phyloP scores from a whole-genome alignment of 2,888 invertebrate species.

The Sepioteuthis lessoniana region DNA sequence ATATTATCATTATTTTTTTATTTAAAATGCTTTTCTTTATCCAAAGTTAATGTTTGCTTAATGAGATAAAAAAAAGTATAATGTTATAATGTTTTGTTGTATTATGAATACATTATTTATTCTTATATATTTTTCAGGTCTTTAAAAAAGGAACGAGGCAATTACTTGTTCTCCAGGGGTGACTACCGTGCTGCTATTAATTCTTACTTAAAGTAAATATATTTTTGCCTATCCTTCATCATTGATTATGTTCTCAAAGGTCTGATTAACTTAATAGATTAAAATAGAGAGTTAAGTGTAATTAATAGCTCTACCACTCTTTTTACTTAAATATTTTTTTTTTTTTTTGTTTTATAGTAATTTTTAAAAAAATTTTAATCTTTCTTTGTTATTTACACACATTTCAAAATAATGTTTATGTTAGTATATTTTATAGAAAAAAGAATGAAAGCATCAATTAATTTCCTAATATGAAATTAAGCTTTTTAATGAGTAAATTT shows the following conservation, averaged over 20 bases:
- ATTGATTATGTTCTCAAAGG: neutral
- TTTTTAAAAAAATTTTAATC: no score
- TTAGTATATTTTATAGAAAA: no score
- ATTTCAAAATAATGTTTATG: no score
- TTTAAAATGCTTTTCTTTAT: neutral
- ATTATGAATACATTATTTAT: neutral
- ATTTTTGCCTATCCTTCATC: neutral
- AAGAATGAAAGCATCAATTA: no score
- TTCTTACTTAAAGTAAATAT: constrained; percentile 81
- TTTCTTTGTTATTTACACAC: no score
- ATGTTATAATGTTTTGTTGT: neutral
- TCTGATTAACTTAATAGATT: neutral
- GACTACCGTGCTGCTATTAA: constrained; percentile 89
- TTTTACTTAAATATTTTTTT: no score
- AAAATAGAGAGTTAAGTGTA: neutral
- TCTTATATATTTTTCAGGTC: constrained; percentile 50
- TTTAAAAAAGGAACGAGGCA: constrained; percentile 87
- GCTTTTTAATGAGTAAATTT: no score
- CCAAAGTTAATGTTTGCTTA: neutral
- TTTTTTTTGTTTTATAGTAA: no score
- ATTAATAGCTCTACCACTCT: no score
- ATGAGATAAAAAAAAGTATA: no score
- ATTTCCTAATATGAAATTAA: no score
- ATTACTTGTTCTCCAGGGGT: constrained; percentile 90
- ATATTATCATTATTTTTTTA: neutral